A percentile compares a stretch with the other conserved stretches of the same genome.
Evolutionary conservation across 1,140 invertebrate genomes (phyloP).

Genomic region (roundworm (Caenorhabditis elegans)): WBcel235 BX284605.5:12909501-12910000

Average conservation of each 20-base stretch:
- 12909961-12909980: background rate
- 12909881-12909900: slow-evolving; percentile 1
- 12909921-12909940: background rate
- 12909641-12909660: background rate
- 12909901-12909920: background rate
- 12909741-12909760: slow-evolving; percentile 10
- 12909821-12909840: slow-evolving; percentile 3
- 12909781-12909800: background rate
- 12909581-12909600: too few relatives aligned
- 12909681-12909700: background rate
- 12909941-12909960: slow-evolving; percentile 13
- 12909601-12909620: too few relatives aligned
- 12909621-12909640: background rate
- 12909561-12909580: too few relatives aligned
- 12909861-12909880: background rate
- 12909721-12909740: background rate
- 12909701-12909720: slow-evolving; percentile 14
- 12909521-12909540: too few relatives aligned
- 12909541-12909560: too few relatives aligned
- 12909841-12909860: background rate
- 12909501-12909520: too few relatives aligned
- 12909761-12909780: background rate
- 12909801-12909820: slow-evolving; percentile 6
- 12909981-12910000: slow-evolving; percentile 14
- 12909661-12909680: background rate